Percentiles rank a stretch among this genome's conserved stretches.
Conservation (phyloP, 2,113 vertebrate species). For the Piaya cayana region DNA sequence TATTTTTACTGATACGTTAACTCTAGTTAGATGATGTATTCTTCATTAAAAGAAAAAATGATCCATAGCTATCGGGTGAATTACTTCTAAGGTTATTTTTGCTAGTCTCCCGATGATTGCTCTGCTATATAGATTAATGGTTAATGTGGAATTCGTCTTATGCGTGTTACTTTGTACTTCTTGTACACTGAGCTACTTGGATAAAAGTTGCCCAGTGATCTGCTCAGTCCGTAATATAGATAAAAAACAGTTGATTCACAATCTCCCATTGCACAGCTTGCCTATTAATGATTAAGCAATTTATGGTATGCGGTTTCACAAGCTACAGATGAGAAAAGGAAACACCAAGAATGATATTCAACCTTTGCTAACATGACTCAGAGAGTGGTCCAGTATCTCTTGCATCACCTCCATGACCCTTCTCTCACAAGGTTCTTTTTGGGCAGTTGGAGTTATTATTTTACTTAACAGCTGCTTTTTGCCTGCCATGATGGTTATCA, state of each 20-base stretch:
- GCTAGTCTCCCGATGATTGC: background rate
- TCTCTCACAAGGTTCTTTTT: background rate
- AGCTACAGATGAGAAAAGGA: background rate
- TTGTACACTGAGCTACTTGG: background rate
- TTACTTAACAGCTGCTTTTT: background rate
- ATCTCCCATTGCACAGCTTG: background rate
- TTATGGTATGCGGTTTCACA: background rate
- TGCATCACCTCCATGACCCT: background rate
- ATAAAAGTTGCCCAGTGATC: conserved; percentile 22
- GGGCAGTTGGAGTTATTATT: background rate
- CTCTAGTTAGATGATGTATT: background rate
- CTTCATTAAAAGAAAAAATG: background rate
- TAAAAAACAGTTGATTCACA: background rate
- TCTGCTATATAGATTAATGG: conserved; percentile 20
- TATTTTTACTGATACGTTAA: background rate
- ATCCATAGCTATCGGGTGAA: background rate
- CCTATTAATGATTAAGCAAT: conserved; percentile 36
- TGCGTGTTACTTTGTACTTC: conserved; percentile 30
- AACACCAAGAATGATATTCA: background rate
- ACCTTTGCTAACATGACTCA: background rate
- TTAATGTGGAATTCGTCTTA: conserved; percentile 36
- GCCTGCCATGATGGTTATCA: background rate
- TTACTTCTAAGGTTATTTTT: conserved; percentile 6
- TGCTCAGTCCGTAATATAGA: background rate
- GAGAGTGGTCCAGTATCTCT: background rate